phyloP scores from a whole-genome alignment of 2,888 invertebrate genomes.

The Hofmannophila pseudospretella region DNA sequence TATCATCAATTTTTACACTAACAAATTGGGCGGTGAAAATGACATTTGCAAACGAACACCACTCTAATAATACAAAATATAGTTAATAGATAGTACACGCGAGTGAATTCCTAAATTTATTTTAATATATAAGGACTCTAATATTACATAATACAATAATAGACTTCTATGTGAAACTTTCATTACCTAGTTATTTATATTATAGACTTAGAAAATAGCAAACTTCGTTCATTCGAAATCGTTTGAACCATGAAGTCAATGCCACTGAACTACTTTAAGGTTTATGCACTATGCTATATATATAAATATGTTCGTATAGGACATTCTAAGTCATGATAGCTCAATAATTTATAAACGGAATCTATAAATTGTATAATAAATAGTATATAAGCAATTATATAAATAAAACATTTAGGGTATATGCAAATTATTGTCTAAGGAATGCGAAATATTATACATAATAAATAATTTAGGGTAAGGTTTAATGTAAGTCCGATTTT shows the following conservation, averaged over 20 bases:
- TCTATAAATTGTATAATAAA: slow-evolving; percentile 57
- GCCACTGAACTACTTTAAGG: slow-evolving; percentile 48
- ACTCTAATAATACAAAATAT: slow-evolving; percentile 62
- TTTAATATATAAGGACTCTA: slow-evolving; percentile 49
- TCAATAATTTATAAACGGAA: slow-evolving; percentile 66
- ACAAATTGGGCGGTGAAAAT: slow-evolving; percentile 55
- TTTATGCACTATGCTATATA: slow-evolving; percentile 61
- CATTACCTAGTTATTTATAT: slow-evolving; percentile 33
- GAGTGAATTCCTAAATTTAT: slow-evolving; percentile 60
- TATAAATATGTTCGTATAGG: slow-evolving; percentile 30
- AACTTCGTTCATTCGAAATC: slow-evolving; percentile 17
- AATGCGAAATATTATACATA: slow-evolving; percentile 52
- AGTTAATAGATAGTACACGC: slow-evolving; percentile 53
- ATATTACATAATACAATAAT: slow-evolving; percentile 61
- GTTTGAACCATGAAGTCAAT: slow-evolving; percentile 39
- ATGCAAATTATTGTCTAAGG: slow-evolving; percentile 25
- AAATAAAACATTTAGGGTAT: slow-evolving; percentile 31
- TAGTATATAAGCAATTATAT: slow-evolving; percentile 50
- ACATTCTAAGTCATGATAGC: slow-evolving; percentile 57
- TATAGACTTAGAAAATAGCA: slow-evolving; percentile 8
- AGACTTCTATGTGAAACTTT: slow-evolving; percentile 48
- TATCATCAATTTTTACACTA: slow-evolving; percentile 36
- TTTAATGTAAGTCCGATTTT: slow-evolving; percentile 67
- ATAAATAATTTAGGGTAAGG: slow-evolving; percentile 45
- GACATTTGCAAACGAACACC: slow-evolving; percentile 72